Evolutionary conservation across 2,888 invertebrate species (phyloP).

Genomic region (Sarcophaga subvicina): DNA sequence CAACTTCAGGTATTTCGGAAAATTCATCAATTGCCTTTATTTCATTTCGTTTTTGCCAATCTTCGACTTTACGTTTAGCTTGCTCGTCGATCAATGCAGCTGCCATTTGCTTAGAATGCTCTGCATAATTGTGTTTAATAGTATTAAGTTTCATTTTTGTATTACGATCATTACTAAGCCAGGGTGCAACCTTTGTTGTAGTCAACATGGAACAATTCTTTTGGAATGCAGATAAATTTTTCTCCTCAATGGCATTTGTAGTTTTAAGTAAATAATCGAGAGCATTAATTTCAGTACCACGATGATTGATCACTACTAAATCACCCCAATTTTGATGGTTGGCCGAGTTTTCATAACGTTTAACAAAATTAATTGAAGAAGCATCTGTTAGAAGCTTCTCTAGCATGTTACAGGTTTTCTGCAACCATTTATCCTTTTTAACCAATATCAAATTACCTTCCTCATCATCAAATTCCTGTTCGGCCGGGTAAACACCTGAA

Average conservation of each 20-base stretch:
- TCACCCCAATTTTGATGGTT: conserved; percentile 72
- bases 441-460: conserved; percentile 69
- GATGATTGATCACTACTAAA: conserved; percentile 71
- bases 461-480: conserved; percentile 73
- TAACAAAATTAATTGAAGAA: conserved; percentile 71
- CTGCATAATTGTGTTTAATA: conserved; percentile 62
- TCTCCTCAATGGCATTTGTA: conserved; percentile 58
- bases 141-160: conserved; percentile 70
- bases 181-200: conserved; percentile 68
- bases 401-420: conserved; percentile 71
- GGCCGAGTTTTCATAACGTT: conserved; percentile 55
- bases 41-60: conserved; percentile 73
- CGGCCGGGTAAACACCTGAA: conserved; percentile 70
- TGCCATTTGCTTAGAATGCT: conserved; percentile 55
- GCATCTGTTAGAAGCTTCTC: conserved; percentile 72
- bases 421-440: conserved; percentile 70
- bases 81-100: conserved; percentile 66
- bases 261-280: conserved; percentile 68
- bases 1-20: conserved; percentile 29
- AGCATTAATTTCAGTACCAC: conserved; percentile 69
- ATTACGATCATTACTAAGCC: conserved; percentile 72
- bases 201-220: conserved; percentile 57
- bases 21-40: conserved; percentile 32
- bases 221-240: conserved; percentile 55
- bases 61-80: conserved; percentile 74